A percentile compares a stretch with the other conserved stretches of the same genome.
These are phyloP conservation scores for Psittacara wagleri DNA, from an alignment of 2,113 vertebrate genomes.

Conservation along the genomic window DNA sequence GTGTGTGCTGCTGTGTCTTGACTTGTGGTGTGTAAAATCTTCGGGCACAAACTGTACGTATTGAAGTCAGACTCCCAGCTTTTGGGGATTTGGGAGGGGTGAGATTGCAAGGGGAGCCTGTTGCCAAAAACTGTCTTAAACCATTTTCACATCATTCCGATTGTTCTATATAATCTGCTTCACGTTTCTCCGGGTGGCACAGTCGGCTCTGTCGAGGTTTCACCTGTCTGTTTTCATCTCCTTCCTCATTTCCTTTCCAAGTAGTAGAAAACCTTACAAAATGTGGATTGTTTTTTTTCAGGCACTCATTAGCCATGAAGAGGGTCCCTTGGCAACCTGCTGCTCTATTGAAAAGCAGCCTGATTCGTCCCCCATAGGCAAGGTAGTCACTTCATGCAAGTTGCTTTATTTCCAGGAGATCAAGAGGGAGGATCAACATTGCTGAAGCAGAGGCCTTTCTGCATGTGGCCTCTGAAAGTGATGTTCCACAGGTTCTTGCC, in stretches of 20 bases:
- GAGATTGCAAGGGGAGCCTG: neutral
- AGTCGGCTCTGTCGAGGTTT: neutral
- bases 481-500: neutral
- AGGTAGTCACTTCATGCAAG: neutral
- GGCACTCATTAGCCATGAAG: neutral
- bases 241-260: neutral
- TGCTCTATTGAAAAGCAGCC: neutral
- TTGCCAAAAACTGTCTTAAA: neutral
- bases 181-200: neutral
- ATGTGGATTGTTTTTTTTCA: neutral
- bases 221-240: neutral
- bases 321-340: neutral
- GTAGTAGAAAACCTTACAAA: neutral
- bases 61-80: neutral
- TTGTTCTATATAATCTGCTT: neutral
- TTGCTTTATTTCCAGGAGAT: neutral
- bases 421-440: neutral
- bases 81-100: neutral
- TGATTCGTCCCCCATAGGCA: conserved; percentile 5
- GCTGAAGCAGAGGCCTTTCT: neutral
- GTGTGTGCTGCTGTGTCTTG: neutral
- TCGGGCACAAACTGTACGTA: neutral
- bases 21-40: neutral
- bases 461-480: neutral
- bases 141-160: neutral